A percentile compares a stretch with the other conserved stretches of the same genome.
Conservation (phyloP, 1,140 invertebrate genomes). For the Heliothis subflexa region DNA sequence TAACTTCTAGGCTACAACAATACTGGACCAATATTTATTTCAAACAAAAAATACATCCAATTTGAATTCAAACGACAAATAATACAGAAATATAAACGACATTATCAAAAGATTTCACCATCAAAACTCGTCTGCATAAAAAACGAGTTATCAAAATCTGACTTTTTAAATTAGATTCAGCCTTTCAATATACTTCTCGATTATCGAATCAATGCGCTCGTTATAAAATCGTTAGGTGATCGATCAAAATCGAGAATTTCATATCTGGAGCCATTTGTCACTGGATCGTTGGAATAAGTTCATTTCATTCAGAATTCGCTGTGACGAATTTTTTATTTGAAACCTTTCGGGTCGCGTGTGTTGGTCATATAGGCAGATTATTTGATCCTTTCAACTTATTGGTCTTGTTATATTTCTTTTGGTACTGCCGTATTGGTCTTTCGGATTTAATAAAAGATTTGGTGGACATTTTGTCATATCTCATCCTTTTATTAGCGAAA, state of each 20-base stretch:
- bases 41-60: too few relatives aligned
- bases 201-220: slow-evolving; percentile 2
- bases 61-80: too few relatives aligned
- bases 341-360: slow-evolving; percentile 5
- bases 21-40: too few relatives aligned
- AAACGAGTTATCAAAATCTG: slow-evolving; percentile 15
- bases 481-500: too few relatives aligned
- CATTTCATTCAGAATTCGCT: slow-evolving; percentile 7
- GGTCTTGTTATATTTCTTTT: not conserved
- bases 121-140: not conserved
- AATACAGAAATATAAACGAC: not conserved
- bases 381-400: slow-evolving; percentile 7
- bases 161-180: slow-evolving; percentile 6
- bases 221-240: slow-evolving; percentile 23
- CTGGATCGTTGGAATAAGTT: slow-evolving; percentile 33
- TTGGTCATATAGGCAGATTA: slow-evolving; percentile 16
- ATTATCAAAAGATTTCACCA: not conserved
- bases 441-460: too few relatives aligned
- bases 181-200: not conserved
- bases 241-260: slow-evolving; percentile 31
- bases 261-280: slow-evolving; percentile 40
- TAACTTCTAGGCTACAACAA: too few relatives aligned
- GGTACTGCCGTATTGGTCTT: not conserved
- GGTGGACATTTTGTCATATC: too few relatives aligned
- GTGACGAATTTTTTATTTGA: slow-evolving; percentile 43